phyloP scores from a whole-genome alignment of 2,113 vertebrate genomes.

The Podilymbus podiceps region DNA sequence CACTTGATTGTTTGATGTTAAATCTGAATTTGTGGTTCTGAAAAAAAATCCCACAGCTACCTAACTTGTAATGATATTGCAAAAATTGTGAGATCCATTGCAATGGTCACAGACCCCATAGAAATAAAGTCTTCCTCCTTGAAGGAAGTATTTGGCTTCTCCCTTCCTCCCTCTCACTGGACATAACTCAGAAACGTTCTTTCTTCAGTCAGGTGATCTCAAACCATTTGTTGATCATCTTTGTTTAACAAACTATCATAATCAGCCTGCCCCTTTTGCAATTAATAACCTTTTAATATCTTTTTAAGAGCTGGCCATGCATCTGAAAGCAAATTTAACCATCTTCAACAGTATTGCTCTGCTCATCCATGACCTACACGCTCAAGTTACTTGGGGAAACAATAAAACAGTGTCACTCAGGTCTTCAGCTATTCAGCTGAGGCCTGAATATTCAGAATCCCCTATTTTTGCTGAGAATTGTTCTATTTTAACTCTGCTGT shows the following conservation, averaged over 20 bases:
- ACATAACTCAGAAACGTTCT: not conserved
- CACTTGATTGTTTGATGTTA: not conserved
- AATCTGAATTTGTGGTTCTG: not conserved
- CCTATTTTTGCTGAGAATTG: conserved; percentile 40
- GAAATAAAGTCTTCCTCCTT: not conserved
- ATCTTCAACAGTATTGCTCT: not conserved
- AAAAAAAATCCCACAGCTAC: not conserved
- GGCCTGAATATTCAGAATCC: conserved; percentile 19
- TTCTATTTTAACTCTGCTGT: conserved; percentile 48
- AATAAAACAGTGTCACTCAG: not conserved
- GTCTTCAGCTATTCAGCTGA: conserved; percentile 19
- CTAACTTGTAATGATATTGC: not conserved
- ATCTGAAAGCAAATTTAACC: not conserved
- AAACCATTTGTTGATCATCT: not conserved
- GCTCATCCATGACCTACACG: not conserved
- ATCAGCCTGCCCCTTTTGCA: not conserved
- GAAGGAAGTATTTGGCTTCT: not conserved
- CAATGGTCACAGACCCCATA: not conserved
- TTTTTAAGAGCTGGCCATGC: not conserved
- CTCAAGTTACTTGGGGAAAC: not conserved
- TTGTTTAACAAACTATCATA: not conserved
- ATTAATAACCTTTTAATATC: not conserved
- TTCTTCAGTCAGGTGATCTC: not conserved
- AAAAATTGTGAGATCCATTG: not conserved
- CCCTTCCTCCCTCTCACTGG: not conserved